Evolutionary conservation across 2,888 invertebrate species (phyloP).

Genomic region (Tethea ocularis): DNA sequence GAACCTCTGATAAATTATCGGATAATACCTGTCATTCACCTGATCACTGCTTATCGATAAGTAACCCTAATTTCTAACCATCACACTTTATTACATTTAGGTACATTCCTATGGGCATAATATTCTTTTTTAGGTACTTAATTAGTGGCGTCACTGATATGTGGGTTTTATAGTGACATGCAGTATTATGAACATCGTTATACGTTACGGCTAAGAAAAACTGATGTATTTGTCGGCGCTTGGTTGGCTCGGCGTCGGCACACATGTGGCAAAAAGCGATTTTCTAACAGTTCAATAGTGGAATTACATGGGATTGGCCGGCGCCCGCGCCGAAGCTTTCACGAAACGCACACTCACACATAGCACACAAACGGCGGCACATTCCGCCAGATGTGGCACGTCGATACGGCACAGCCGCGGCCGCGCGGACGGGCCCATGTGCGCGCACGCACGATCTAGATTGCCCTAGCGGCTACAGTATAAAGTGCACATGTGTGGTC

Average conservation of each 20-base stretch:
- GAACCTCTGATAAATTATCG: not conserved
- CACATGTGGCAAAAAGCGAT: slow-evolving; percentile 2
- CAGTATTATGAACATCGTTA: too few relatives aligned
- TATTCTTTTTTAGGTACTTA: too few relatives aligned
- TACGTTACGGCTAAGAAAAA: not conserved
- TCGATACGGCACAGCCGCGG: slow-evolving; percentile 55
- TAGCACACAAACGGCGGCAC: slow-evolving; percentile 23
- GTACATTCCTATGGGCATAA: too few relatives aligned
- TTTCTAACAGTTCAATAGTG: slow-evolving; percentile 4
- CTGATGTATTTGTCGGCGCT: not conserved
- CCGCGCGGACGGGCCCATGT: slow-evolving; percentile 18
- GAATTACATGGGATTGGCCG: slow-evolving; percentile 9
- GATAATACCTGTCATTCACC: not conserved
- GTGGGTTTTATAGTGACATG: too few relatives aligned
- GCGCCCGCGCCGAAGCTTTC: slow-evolving; percentile 22
- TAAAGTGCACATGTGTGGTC: slow-evolving; percentile 31
- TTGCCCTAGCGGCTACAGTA: slow-evolving; percentile 14
- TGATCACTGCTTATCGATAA: not conserved
- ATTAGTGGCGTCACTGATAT: too few relatives aligned
- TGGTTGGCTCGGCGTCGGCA: not conserved
- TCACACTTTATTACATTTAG: too few relatives aligned
- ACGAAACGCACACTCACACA: slow-evolving; percentile 11
- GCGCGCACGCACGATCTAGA: slow-evolving; percentile 23
- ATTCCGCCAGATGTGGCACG: slow-evolving; percentile 59
- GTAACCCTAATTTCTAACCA: not conserved